phyloP scores from a whole-genome alignment of 2,888 invertebrate species.

The Alloscopus bannaensis region DNA sequence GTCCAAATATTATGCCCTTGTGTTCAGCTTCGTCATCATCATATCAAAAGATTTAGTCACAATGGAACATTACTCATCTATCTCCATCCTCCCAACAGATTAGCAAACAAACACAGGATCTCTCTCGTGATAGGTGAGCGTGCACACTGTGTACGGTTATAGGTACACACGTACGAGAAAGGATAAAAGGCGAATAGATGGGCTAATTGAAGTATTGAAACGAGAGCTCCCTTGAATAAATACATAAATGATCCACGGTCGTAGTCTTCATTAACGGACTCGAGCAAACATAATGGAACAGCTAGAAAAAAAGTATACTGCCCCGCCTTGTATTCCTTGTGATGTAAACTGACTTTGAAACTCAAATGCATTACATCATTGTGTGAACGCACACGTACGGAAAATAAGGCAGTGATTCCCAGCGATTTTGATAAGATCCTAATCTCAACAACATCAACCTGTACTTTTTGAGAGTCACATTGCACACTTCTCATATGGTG shows the following conservation, averaged over 20 bases:
- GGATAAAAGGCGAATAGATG: too few species aligned
- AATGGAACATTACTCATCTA: neutral
- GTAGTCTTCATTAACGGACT: too few species aligned
- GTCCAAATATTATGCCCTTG: neutral
- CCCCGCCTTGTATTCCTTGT: neutral
- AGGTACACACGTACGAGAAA: too few species aligned
- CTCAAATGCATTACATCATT: neutral
- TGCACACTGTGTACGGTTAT: too few species aligned
- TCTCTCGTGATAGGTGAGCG: too few species aligned
- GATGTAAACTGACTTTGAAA: neutral
- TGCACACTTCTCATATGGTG: neutral
- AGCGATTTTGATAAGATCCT: conserved; percentile 36
- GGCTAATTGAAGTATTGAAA: too few species aligned
- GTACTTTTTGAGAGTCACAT: neutral
- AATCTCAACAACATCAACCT: conserved; percentile 3
- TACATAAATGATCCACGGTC: too few species aligned
- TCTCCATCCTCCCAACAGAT: too few species aligned
- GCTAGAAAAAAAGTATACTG: too few species aligned
- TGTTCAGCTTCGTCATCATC: neutral
- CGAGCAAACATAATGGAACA: too few species aligned
- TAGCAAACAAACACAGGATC: too few species aligned
- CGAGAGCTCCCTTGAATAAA: too few species aligned
- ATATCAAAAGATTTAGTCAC: neutral
- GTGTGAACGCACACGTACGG: neutral
- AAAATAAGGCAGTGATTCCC: conserved; percentile 20